These are phyloP conservation scores for Daphoenositta chrysoptera DNA, from an alignment of 2,113 vertebrate genomes.

Conservation along the genomic window DNA sequence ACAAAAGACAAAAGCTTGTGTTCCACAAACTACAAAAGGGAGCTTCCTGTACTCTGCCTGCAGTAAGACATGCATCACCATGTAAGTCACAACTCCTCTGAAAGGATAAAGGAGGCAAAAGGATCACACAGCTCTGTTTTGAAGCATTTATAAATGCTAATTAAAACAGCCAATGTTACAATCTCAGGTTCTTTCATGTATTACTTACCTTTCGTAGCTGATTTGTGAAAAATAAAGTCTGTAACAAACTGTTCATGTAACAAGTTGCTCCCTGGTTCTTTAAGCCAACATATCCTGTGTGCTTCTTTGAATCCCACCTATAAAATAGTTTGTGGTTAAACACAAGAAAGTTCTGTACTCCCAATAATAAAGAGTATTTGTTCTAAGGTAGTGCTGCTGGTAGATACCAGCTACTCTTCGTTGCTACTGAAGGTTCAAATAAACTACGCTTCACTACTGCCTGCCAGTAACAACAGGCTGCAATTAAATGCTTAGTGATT, in stretches of 20 bases:
- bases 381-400: background rate
- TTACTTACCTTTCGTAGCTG: constrained; percentile 89
- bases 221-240: constrained; percentile 99
- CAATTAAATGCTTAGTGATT: background rate
- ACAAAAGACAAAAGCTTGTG: background rate
- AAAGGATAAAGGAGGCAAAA: background rate
- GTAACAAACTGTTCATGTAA: constrained; percentile 99
- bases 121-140: background rate
- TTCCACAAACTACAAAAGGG: background rate
- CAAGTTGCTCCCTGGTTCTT: constrained; percentile 99
- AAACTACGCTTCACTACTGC: background rate
- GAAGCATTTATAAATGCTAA: background rate
- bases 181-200: background rate
- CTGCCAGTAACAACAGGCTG: background rate
- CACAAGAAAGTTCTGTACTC: background rate
- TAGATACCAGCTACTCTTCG: background rate
- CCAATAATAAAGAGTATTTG: background rate
- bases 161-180: background rate
- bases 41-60: background rate
- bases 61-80: background rate
- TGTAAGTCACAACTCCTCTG: background rate
- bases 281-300: constrained; percentile 96
- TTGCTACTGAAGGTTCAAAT: background rate
- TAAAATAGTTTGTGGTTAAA: constrained; percentile 19
- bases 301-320: constrained; percentile 99